Percentiles rank a stretch among this genome's conserved stretches.
These are phyloP conservation scores for Gibbula magus DNA, from an alignment of 2,888 invertebrate species.

Conservation along the genomic window DNA sequence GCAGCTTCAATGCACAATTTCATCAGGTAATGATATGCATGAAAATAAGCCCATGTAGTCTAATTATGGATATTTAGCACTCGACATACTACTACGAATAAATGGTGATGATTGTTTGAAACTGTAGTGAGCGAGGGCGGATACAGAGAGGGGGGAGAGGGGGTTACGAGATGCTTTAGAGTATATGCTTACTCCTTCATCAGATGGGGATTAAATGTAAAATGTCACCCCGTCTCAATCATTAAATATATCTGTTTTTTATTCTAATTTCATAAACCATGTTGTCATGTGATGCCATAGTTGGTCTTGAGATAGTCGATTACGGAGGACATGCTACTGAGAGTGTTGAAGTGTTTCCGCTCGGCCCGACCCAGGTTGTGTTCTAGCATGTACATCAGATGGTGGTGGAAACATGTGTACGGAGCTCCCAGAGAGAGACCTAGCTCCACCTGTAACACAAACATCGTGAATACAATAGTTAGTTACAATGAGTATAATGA, in stretches of 20 bases:
- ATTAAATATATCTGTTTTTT: neutral
- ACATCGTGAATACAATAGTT: too few species aligned
- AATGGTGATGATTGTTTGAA: too few species aligned
- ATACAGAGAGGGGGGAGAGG: too few species aligned
- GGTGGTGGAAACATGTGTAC: slow-evolving; percentile 94
- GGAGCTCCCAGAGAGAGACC: slow-evolving; percentile 81
- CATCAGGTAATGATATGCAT: too few species aligned
- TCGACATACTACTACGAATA: too few species aligned
- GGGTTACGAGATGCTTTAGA: neutral
- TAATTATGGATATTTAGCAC: too few species aligned
- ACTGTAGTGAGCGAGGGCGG: too few species aligned
- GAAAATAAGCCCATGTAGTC: too few species aligned
- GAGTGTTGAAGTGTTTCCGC: slow-evolving; percentile 86
- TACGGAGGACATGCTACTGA: slow-evolving; percentile 83
- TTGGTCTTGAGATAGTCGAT: slow-evolving; percentile 82
- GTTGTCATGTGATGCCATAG: slow-evolving; percentile 64
- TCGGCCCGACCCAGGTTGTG: slow-evolving; percentile 84
- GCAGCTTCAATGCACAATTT: too few species aligned
- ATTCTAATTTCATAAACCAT: neutral
- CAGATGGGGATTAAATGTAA: neutral
- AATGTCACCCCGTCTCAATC: neutral
- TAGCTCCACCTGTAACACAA: slow-evolving; percentile 74
- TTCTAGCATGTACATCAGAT: slow-evolving; percentile 96
- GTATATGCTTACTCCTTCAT: neutral
- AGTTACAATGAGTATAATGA: too few species aligned